phyloP scores from a whole-genome alignment of 1,140 invertebrate species.

The Elymnias hypermnestra region DNA sequence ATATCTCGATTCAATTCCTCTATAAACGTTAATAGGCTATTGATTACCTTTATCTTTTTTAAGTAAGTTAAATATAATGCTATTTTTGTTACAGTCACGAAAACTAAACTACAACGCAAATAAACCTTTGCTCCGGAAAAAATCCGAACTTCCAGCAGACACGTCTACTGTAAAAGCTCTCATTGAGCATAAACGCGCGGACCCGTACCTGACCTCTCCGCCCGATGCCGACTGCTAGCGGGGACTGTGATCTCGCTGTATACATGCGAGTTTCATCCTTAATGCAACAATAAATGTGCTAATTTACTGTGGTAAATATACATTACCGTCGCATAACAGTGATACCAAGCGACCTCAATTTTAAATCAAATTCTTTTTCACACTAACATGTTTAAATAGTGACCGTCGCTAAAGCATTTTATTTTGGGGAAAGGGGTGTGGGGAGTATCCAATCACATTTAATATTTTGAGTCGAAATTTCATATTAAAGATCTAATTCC shows the following conservation, averaged over 20 bases:
- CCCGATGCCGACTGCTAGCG: slow-evolving; percentile 91
- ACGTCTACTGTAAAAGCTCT: slow-evolving; percentile 91
- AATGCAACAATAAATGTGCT: not conserved
- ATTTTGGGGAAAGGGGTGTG: no score
- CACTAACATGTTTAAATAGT: no score
- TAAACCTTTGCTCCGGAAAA: slow-evolving; percentile 89
- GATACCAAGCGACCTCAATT: no score
- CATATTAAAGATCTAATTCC: no score
- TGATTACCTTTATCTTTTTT: no score
- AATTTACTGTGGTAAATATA: not conserved
- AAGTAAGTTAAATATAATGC: no score
- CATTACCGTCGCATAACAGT: no score
- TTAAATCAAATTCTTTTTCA: no score
- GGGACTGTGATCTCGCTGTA: not conserved
- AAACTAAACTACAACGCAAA: slow-evolving; percentile 53
- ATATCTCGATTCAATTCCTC: not conserved
- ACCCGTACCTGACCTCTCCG: slow-evolving; percentile 88
- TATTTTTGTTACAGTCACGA: slow-evolving; percentile 29
- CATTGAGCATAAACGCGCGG: slow-evolving; percentile 93
- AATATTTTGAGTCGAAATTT: no score
- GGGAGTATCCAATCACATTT: no score
- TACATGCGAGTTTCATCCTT: not conserved
- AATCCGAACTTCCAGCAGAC: slow-evolving; percentile 96
- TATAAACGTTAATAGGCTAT: no score
- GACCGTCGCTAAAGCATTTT: no score